Percentiles rank a stretch among this genome's conserved stretches.
Evolutionary conservation across 2,888 invertebrate genomes (phyloP).

Genomic region (Andrena haemorrhoa): DNA sequence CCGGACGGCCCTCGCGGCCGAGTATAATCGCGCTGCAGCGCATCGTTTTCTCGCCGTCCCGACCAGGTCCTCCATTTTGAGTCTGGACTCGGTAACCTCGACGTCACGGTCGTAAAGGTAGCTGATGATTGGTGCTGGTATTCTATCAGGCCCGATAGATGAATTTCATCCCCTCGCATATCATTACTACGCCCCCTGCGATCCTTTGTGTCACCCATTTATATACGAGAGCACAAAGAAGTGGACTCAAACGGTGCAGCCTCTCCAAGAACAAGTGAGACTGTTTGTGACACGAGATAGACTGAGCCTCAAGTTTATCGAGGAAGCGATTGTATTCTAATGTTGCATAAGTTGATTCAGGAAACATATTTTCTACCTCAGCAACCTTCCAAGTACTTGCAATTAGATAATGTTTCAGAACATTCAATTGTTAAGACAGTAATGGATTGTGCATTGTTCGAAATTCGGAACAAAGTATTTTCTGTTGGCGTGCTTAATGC

Average conservation of each 20-base stretch:
- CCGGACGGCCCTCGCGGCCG: constrained; percentile 73
- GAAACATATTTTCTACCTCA: background rate
- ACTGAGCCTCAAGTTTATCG: background rate
- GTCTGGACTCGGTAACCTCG: constrained; percentile 56
- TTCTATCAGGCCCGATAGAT: constrained; percentile 30
- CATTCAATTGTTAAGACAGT: constrained; percentile 15
- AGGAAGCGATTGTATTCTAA: background rate
- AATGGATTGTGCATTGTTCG: constrained; percentile 26
- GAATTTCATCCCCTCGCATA: constrained; percentile 43
- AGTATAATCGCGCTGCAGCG: constrained; percentile 74
- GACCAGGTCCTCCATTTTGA: constrained; percentile 72
- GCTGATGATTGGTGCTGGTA: constrained; percentile 38
- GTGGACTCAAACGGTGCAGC: background rate
- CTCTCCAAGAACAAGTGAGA: background rate
- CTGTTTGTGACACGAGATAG: background rate
- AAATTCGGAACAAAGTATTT: constrained; percentile 56
- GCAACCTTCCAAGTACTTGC: background rate
- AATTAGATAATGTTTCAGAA: constrained; percentile 19
- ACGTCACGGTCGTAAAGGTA: constrained; percentile 41
- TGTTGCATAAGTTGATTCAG: background rate
- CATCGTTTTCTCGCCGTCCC: constrained; percentile 73
- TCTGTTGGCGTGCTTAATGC: constrained; percentile 64
- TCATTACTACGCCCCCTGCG: background rate
- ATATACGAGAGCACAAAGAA: background rate
- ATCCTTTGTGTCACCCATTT: background rate